phyloP scores from a whole-genome alignment of 2,888 invertebrate species.

The Plagiodera versicolora region DNA sequence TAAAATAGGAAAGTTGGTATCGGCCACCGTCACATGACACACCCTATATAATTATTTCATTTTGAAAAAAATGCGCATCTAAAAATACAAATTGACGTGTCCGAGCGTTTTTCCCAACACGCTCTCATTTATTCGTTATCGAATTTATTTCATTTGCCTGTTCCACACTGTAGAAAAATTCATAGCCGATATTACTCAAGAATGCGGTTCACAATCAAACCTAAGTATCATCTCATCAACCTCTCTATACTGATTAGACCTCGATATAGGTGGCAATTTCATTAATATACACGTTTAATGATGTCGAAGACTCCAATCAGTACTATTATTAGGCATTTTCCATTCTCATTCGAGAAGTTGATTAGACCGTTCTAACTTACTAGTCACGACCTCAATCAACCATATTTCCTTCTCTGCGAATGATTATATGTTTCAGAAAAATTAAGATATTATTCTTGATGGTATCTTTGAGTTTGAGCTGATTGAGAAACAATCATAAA shows the following conservation, averaged over 20 bases:
- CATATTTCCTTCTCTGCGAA: slow-evolving; percentile 4
- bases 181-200: neutral
- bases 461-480: neutral
- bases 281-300: slow-evolving; percentile 3
- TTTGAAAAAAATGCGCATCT: no score
- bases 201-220: slow-evolving; percentile 1
- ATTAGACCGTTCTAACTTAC: slow-evolving; percentile 24
- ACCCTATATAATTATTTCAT: no score
- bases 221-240: neutral
- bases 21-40: no score
- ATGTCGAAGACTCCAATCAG: slow-evolving; percentile 13
- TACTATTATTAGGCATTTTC: slow-evolving; percentile 24
- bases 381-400: slow-evolving; percentile 25
- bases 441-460: slow-evolving; percentile 6
- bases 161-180: no score
- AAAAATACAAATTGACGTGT: no score
- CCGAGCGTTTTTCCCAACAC: no score
- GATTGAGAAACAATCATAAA: neutral
- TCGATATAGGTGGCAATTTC: slow-evolving; percentile 9
- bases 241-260: neutral
- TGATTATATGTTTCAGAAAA: slow-evolving; percentile 4
- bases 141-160: no score
- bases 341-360: slow-evolving; percentile 11
- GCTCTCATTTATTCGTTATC: no score
- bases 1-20: no score